A percentile compares a stretch with the other conserved stretches of the same genome.
Conservation (phyloP, 1,140 invertebrate genomes). For the Drosophila repletoides region DNA sequence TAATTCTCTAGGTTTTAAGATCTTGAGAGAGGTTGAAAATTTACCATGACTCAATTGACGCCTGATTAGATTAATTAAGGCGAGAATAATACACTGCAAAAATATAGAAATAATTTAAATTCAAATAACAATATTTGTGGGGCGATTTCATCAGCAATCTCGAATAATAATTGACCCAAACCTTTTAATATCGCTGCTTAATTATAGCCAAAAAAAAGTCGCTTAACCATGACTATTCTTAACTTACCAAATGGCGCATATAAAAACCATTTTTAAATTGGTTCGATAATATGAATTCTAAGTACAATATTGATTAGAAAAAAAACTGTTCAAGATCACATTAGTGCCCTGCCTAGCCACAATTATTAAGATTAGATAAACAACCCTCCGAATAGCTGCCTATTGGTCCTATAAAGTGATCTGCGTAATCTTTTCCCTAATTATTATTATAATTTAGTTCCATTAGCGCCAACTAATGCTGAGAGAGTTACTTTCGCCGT, state of each 20-base stretch:
- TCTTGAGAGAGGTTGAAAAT: conserved; percentile 5
- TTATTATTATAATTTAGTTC: neutral
- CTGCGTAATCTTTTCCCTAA: neutral
- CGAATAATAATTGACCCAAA: no score
- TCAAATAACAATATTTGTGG: no score
- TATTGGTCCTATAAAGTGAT: conserved; percentile 16
- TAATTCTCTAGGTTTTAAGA: no score
- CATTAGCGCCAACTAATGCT: conserved; percentile 24
- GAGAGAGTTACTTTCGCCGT: conserved; percentile 4
- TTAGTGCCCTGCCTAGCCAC: conserved; percentile 16
- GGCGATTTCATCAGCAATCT: neutral
- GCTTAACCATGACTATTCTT: conserved; percentile 47
- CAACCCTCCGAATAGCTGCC: neutral
- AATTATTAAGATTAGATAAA: conserved; percentile 55
- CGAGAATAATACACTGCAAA: no score
- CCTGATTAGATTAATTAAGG: conserved; percentile 41
- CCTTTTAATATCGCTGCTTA: neutral
- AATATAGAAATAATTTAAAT: no score
- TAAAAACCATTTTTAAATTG: conserved; percentile 52
- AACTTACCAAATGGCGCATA: conserved; percentile 16
- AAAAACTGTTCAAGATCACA: conserved; percentile 47
- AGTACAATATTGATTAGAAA: conserved; percentile 47
- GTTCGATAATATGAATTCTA: conserved; percentile 40
- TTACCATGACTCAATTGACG: conserved; percentile 11
- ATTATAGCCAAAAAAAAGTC: neutral